Conservation (phyloP, 2,113 vertebrate genomes). For the Myrmophylax atrothorax region DNA sequence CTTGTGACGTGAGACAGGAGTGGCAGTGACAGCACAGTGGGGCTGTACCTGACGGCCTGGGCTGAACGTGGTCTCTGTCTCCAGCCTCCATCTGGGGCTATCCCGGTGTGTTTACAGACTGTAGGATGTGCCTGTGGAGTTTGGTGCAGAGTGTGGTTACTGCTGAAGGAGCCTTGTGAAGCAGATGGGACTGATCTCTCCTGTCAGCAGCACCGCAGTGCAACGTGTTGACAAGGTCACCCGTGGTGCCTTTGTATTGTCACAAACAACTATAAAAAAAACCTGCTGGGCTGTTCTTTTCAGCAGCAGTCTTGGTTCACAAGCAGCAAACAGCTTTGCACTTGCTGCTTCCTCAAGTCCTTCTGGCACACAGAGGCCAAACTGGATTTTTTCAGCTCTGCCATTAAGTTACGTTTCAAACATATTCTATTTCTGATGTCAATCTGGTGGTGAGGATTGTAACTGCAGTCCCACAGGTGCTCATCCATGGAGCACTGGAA, state of each 20-base stretch:
- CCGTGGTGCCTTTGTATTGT: neutral
- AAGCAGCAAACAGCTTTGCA: neutral
- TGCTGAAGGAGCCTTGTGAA: neutral
- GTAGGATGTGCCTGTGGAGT: neutral
- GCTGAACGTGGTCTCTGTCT: neutral
- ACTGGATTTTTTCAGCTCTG: neutral
- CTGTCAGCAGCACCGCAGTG: neutral
- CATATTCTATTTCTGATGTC: neutral
- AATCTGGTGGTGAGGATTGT: neutral
- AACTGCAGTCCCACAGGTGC: neutral
- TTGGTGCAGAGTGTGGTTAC: neutral
- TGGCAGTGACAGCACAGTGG: neutral
- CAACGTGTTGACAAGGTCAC: neutral
- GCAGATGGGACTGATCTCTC: neutral
- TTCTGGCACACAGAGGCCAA: neutral
- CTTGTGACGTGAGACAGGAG: neutral
- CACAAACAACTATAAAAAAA: neutral
- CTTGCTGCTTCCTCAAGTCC: neutral
- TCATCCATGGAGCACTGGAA: neutral
- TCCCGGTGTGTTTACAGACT: accelerated
- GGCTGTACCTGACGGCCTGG: neutral
- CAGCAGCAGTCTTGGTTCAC: neutral
- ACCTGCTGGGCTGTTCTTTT: neutral
- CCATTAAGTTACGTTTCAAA: neutral
- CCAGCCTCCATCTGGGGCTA: neutral